Evolutionary conservation across 2,797 vertebrate genomes (phyloP), one percentile per base, ranked within the genome.

Genomic region (Scyliorhinus canicula): DNA sequence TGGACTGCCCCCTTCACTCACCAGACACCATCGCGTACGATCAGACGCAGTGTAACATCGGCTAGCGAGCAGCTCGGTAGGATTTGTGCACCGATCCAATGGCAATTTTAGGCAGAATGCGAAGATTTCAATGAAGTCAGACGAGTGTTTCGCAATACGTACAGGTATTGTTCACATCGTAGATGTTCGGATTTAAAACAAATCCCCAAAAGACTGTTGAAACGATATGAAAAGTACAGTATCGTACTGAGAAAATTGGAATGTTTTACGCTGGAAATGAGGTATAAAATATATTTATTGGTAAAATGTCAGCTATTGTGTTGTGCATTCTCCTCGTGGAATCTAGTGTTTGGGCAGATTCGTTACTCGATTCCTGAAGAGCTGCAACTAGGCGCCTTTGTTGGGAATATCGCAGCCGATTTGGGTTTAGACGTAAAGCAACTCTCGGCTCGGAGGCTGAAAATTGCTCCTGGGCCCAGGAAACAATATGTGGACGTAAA

Each of bases 291-390:
- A 91, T 7, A 91, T 16, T 63, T 19, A 35, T 5, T 63, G 88
- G 0, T 91, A 40, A 91, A 91, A 91, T 91, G 35, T 4, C 16
- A 40, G n/a, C 35, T 91, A 16, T 63, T 91, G n/a, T 40, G 24
- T 55, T 91, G 88, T 26, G n/a, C 40, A 4, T 91, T 63, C 19
- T 28, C 16, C 35, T n/a, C 9, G 35, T 91, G 55, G 88, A 21
- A 40, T 91, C 57, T 21, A 40, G 55, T 91, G 21, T 11, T 19
- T 91, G 88, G 55, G 16, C 86, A 60, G 55, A 90, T 90, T 90
- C 86, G 86, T 57, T 90, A 90, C n/a, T 90, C 86, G 16, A 57
- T 90, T 90, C 86, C 86, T 8, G 86, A 90, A 57, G 86, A 90
- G 8, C 35, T 90, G 12, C 52, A 90, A n/a, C n/a, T 21, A 31